Conservation (phyloP, 2,888 invertebrate genomes). For the Polydrusus tereticollis region DNA sequence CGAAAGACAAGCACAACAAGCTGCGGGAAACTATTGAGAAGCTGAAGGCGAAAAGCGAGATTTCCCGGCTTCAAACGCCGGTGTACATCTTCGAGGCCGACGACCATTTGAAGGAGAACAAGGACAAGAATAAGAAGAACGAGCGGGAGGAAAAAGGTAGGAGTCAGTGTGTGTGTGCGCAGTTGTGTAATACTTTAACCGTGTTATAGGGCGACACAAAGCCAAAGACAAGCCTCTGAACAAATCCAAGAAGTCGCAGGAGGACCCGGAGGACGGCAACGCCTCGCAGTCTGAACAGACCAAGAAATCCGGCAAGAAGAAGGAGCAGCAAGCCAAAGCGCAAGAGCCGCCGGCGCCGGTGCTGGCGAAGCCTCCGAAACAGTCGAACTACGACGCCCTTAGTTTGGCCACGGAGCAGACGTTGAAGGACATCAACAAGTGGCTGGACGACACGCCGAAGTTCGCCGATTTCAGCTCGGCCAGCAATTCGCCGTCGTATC, state of each 20-base stretch:
- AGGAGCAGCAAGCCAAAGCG: conserved; percentile 6
- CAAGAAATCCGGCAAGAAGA: conserved; percentile 53
- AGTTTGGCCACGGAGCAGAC: conserved; percentile 83
- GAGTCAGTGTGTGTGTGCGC: not conserved
- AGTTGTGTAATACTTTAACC: not conserved
- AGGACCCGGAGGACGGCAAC: conserved; percentile 7
- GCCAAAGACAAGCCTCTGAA: conserved; percentile 23
- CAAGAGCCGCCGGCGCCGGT: not conserved
- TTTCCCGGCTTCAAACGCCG: conserved; percentile 63
- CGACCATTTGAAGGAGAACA: conserved; percentile 60
- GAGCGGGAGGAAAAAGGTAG: conserved; percentile 55
- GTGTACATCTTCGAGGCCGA: conserved; percentile 59
- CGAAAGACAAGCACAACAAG: conserved; percentile 66
- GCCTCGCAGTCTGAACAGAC: conserved; percentile 43
- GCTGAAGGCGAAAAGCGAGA: conserved; percentile 74
- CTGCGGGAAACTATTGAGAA: conserved; percentile 73
- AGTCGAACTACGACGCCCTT: conserved; percentile 72
- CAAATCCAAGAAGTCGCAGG: conserved; percentile 11
- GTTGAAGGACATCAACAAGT: conserved; percentile 88
- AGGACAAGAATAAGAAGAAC: conserved; percentile 56
- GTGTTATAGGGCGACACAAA: not conserved
- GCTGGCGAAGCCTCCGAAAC: conserved; percentile 50
- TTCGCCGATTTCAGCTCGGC: conserved; percentile 82
- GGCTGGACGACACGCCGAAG: conserved; percentile 88
- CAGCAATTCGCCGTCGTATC: conserved; percentile 79